Evolutionary conservation across 2,797 vertebrate genomes (phyloP).

Genomic region (Chromis chromis): DNA sequence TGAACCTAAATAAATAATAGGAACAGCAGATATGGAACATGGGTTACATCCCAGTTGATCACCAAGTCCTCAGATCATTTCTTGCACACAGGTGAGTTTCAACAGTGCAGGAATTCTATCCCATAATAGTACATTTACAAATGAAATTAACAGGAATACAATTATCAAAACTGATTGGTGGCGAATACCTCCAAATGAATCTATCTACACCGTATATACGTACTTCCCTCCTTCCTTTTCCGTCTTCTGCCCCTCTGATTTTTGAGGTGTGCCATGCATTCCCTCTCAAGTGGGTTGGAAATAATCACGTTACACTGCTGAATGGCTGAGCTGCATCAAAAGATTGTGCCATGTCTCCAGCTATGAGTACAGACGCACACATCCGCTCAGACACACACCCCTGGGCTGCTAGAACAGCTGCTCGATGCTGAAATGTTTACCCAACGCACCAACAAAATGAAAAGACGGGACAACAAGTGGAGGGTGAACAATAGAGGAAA

Average conservation of each 20-base stretch:
- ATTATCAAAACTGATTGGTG: background rate
- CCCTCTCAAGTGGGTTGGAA: constrained; percentile 83
- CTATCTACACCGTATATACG: too few species aligned
- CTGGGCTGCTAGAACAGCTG: constrained; percentile 69
- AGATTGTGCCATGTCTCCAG: constrained; percentile 64
- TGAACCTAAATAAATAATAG: background rate
- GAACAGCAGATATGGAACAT: background rate
- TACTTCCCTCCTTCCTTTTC: background rate
- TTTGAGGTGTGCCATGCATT: constrained; percentile 70
- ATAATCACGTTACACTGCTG: constrained; percentile 83
- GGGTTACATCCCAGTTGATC: background rate
- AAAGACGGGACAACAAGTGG: constrained; percentile 56
- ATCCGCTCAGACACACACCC: constrained; percentile 35
- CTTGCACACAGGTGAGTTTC: background rate
- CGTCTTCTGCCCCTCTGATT: constrained; percentile 20
- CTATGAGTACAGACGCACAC: constrained; percentile 8
- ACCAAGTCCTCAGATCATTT: too few species aligned
- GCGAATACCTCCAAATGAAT: too few species aligned
- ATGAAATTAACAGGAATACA: background rate
- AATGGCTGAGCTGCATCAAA: constrained; percentile 79
- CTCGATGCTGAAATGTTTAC: constrained; percentile 59
- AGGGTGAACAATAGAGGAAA: constrained; percentile 1
- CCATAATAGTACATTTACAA: background rate
- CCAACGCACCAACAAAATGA: constrained; percentile 49
- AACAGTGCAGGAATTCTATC: background rate